A percentile compares a stretch with the other conserved stretches of the same genome.
phyloP scores from a whole-genome alignment of 2,797 vertebrate genomes.

The Liparis tanakae region DNA sequence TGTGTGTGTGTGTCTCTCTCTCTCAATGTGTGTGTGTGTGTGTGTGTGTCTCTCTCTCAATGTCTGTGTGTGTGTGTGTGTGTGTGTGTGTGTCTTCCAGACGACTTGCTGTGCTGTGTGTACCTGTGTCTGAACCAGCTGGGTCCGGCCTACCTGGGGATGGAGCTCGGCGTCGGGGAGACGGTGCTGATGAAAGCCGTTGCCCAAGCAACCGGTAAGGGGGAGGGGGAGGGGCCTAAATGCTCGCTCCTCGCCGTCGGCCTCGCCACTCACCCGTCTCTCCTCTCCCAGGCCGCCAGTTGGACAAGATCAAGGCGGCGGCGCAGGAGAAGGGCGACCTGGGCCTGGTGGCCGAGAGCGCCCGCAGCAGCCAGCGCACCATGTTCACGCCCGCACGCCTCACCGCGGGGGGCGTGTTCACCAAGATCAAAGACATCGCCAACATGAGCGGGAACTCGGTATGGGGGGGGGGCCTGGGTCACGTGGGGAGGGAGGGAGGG shows the following conservation, averaged over 20 bases:
- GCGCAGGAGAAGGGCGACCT: conserved; percentile 90
- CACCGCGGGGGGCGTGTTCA: conserved; percentile 85
- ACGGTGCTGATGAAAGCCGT: conserved; percentile 91
- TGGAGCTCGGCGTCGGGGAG: conserved; percentile 91
- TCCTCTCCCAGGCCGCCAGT: conserved; percentile 86
- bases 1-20: too few relatives aligned
- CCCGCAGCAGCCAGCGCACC: conserved; percentile 90
- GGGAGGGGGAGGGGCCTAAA: too few relatives aligned
- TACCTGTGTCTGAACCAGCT: conserved; percentile 92
- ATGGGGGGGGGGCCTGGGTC: too few relatives aligned
- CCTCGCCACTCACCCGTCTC: conserved; percentile 41
- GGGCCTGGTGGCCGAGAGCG: conserved; percentile 91
- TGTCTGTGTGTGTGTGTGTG: background rate
- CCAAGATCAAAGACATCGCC: conserved; percentile 90
- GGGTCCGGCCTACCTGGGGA: conserved; percentile 89
- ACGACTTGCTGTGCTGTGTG: conserved; percentile 89
- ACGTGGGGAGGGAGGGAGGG: too few relatives aligned
- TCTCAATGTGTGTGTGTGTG: too few relatives aligned
- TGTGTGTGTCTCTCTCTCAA: too few relatives aligned
- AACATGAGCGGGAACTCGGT: conserved; percentile 88
- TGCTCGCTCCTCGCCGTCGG: too few relatives aligned
- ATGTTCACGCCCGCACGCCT: conserved; percentile 90
- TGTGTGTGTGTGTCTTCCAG: conserved; percentile 61
- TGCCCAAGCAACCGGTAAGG: conserved; percentile 91
- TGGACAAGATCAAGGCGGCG: conserved; percentile 90